Evolutionary conservation across 1,140 invertebrate genomes (phyloP).

Genomic region (Drosophila littoralis): DNA sequence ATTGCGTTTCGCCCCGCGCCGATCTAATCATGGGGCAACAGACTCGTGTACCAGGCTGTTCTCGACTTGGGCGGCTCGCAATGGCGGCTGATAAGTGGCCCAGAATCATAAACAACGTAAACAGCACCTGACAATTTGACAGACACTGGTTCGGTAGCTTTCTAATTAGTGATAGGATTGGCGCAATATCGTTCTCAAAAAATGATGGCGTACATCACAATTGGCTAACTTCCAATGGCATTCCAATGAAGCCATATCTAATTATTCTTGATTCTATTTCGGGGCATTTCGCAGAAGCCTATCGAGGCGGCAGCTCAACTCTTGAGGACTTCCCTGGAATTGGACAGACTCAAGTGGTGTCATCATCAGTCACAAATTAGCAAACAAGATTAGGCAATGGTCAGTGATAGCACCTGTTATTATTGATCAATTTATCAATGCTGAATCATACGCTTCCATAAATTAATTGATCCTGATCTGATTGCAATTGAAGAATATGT

Average conservation of each 20-base stretch:
- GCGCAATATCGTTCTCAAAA: background rate
- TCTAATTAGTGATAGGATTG: conserved; percentile 31
- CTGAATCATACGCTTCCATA: conserved; percentile 42
- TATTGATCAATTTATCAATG: conserved; percentile 25
- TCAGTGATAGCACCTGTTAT: conserved; percentile 28
- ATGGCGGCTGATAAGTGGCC: conserved; percentile 21
- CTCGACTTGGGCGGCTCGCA: background rate
- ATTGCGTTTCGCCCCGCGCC: conserved; percentile 38
- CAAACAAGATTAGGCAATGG: conserved; percentile 38
- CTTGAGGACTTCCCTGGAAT: conserved; percentile 63
- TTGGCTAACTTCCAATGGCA: background rate
- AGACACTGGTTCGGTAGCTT: conserved; percentile 24
- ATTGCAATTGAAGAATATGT: no score
- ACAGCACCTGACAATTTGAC: conserved; percentile 43
- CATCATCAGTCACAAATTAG: conserved; percentile 18
- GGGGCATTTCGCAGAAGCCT: conserved; percentile 53
- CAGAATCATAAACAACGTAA: conserved; percentile 35
- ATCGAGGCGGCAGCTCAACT: conserved; percentile 31
- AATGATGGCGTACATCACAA: background rate
- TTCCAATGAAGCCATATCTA: background rate
- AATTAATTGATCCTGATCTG: background rate
- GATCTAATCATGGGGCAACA: conserved; percentile 44
- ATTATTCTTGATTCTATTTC: conserved; percentile 3
- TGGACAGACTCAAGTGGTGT: conserved; percentile 31
- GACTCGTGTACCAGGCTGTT: conserved; percentile 8